These are phyloP conservation scores for Tinamus guttatus DNA, from an alignment of 2,113 vertebrate species.

Conservation along the genomic window DNA sequence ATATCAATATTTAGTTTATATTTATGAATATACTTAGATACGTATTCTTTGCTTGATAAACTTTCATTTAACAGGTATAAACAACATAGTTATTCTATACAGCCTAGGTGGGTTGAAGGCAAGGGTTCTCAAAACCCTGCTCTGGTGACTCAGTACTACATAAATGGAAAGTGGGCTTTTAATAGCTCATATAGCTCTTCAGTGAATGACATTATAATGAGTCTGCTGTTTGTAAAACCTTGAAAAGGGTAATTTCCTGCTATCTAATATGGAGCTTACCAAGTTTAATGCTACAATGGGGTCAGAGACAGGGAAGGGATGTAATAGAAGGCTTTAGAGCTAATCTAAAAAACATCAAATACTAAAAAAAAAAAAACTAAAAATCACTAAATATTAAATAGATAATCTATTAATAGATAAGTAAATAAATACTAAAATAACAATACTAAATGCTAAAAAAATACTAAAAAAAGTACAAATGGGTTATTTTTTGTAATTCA, in stretches of 20 bases:
- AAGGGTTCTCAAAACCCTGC: neutral
- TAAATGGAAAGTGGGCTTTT: neutral
- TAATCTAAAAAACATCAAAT: neutral
- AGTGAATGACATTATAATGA: conserved; percentile 29
- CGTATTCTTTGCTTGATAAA: neutral
- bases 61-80: neutral
- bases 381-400: no score
- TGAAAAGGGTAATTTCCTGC: neutral
- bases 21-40: neutral
- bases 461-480: neutral
- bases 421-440: no score
- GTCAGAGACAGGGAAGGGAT: neutral
- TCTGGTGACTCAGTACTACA: neutral
- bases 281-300: neutral
- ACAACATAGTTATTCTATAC: neutral
- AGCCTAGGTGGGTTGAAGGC: neutral
- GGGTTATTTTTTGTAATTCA: rapidly evolving
- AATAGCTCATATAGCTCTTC: conserved; percentile 12
- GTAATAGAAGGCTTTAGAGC: neutral
- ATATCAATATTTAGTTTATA: neutral
- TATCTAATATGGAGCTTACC: neutral
- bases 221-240: conserved; percentile 13
- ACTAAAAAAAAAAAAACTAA: neutral
- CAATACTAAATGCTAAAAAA: neutral
- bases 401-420: no score